phyloP scores from a whole-genome alignment of 92 coral and sea anemone species.

The Hydrozoanthus gracilis region DNA sequence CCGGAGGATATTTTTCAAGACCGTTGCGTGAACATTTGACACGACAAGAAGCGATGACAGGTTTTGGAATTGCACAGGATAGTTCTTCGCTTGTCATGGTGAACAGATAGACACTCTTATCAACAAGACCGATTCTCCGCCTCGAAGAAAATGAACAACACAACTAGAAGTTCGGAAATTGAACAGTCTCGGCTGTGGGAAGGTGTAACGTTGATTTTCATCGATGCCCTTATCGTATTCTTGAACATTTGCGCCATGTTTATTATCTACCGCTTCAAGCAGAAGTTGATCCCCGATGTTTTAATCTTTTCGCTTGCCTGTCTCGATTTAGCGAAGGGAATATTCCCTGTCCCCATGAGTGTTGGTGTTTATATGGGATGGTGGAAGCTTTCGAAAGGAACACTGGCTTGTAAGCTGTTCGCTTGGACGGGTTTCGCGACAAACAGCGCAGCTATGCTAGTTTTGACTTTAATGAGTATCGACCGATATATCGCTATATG shows the following conservation, averaged over 20 bases:
- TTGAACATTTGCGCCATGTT: conserved; percentile 55
- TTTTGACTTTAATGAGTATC: conserved; percentile 66
- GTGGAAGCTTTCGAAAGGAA: conserved; percentile 31
- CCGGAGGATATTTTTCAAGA: no score
- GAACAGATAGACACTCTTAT: neutral
- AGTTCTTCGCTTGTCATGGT: neutral
- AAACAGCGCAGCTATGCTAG: conserved; percentile 68
- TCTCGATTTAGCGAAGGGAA: conserved; percentile 62
- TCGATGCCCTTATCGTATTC: conserved; percentile 52
- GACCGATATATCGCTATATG: conserved; percentile 72
- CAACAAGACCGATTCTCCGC: neutral
- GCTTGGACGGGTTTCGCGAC: conserved; percentile 71
- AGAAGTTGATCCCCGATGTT: conserved; percentile 65
- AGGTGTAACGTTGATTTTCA: conserved; percentile 54
- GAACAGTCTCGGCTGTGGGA: neutral
- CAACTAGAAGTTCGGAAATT: neutral
- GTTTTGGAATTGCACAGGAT: no score
- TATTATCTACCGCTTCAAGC: conserved; percentile 68
- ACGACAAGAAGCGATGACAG: no score
- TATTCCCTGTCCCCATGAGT: conserved; percentile 69
- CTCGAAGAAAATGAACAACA: neutral
- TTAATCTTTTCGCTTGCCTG: conserved; percentile 63
- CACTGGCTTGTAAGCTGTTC: conserved; percentile 42
- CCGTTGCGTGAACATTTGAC: no score
- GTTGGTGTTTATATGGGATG: conserved; percentile 57